Conservation (phyloP, 2,888 invertebrate species). For the Gari tellinella region DNA sequence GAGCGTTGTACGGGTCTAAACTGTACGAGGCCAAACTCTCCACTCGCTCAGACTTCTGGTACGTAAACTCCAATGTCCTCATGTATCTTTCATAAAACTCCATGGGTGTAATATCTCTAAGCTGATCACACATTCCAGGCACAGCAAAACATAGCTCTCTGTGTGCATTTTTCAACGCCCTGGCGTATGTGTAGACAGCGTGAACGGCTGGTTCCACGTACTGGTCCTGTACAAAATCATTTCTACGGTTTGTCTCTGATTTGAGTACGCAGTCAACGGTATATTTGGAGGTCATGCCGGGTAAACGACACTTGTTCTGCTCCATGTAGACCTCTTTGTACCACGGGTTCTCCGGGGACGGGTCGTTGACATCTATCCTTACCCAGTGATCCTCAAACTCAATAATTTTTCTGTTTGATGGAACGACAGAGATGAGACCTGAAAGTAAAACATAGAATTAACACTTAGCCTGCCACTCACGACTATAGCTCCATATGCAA, state of each 20-base stretch:
- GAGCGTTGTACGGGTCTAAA: conserved; percentile 75
- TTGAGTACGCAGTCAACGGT: conserved; percentile 32
- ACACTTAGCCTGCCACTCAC: too few relatives aligned
- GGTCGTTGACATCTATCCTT: conserved; percentile 69
- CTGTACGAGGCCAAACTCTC: conserved; percentile 77
- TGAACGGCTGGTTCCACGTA: conserved; percentile 80
- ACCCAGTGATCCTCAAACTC: conserved; percentile 83
- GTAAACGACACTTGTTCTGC: conserved; percentile 66
- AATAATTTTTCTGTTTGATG: conserved; percentile 73
- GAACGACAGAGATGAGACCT: conserved; percentile 70
- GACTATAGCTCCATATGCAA: too few relatives aligned
- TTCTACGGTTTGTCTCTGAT: conserved; percentile 57
- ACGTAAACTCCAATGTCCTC: conserved; percentile 75
- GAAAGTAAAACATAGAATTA: conserved; percentile 1
- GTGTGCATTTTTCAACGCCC: conserved; percentile 77
- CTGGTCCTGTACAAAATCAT: conserved; percentile 74
- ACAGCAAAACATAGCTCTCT: conserved; percentile 62
- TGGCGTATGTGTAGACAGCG: conserved; percentile 78
- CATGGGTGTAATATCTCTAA: conserved; percentile 63
- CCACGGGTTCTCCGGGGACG: conserved; percentile 77
- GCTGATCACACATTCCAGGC: conserved; percentile 68
- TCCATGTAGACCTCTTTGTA: conserved; percentile 78
- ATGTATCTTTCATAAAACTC: conserved; percentile 76
- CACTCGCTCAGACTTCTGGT: conserved; percentile 74
- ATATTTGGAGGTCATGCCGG: conserved; percentile 49